Evolutionary conservation across 2,113 vertebrate genomes (phyloP).

Genomic region (Alouatta palliata): DNA sequence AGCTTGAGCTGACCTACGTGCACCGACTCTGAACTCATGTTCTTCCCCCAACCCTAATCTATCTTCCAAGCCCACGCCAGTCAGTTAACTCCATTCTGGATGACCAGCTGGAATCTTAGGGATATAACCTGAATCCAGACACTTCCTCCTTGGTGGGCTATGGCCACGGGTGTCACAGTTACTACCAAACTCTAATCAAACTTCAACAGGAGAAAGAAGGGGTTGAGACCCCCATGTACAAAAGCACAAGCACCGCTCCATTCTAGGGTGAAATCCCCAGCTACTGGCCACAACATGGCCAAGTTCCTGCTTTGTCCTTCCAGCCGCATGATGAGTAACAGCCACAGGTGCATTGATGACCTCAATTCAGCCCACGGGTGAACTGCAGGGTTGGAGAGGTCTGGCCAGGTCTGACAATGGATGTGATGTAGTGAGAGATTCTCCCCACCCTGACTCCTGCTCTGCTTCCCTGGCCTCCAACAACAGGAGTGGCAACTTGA

Average conservation of each 20-base stretch:
- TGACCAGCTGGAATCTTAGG: not conserved
- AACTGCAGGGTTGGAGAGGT: conserved; percentile 48
- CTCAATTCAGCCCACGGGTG: not conserved
- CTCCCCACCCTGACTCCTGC: not conserved
- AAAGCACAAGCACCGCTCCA: conserved; percentile 15
- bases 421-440: not conserved
- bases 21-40: too few species aligned
- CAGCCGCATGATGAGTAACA: conserved; percentile 16
- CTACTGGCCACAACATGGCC: conserved; percentile 54
- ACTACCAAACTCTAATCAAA: not conserved
- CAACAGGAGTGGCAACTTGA: not conserved
- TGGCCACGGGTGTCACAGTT: not conserved
- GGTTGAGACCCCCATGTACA: not conserved
- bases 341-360: conserved; percentile 31
- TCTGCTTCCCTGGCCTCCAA: not conserved
- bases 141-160: not conserved
- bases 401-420: conserved; percentile 37
- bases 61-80: not conserved
- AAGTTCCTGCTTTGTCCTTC: conserved; percentile 40
- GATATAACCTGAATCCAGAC: not conserved
- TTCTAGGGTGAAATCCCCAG: conserved; percentile 20
- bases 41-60: not conserved
- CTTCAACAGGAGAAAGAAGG: not conserved
- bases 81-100: not conserved
- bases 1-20: not conserved